Base-by-base conservation (phyloP, 2,888 invertebrate genomes). In the Nebria salina region DNA sequence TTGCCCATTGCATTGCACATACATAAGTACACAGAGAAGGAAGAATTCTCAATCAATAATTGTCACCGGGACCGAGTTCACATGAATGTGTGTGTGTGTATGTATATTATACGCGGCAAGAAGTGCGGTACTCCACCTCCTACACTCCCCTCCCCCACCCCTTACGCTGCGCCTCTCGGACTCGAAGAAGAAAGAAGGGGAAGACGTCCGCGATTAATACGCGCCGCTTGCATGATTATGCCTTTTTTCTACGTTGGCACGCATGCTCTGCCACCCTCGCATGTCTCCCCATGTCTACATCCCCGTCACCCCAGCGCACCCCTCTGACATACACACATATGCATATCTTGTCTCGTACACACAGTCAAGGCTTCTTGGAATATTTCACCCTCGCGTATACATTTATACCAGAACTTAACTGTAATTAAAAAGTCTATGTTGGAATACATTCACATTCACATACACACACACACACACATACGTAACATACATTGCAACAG, bases 1-100 rank as follows among this genome's bases (percentile, higher is more conserved):
- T 87, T 87, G 85, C 87, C 87, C 86, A 86, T 87, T 88, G 87
- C 87, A 87, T 87, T 20, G 20, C 20, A 20, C 20, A 20, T 20
- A 20, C 20, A 87, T 86, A 87, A 87, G 87, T 86, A 85, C 13
- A 34, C 13, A 54, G 54, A 54, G 87, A 87, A 91, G 91, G 91
- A 92, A 91, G 92, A 92, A 92, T 92, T 91, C 91, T 91, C 92
- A 92, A 92, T 92, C 92, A 91, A 92, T 92, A 92, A 92, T 92
- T 92, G 92, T 92, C 92, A 92, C 92, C 92, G 91, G 90, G 90
- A 90, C 90, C 88, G 34, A 41, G 66, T 76, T 34, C 68, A 66
- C 43, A 65, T 73, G 65, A 65, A 26, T 64, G 41, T 11, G 65
- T n/a, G 78, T 65, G 80, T 66, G 73, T 79, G 73, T 20, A 43